Base-by-base conservation (phyloP, 2,797 vertebrate species). In the Ambastaia sidthimunki region DNA sequence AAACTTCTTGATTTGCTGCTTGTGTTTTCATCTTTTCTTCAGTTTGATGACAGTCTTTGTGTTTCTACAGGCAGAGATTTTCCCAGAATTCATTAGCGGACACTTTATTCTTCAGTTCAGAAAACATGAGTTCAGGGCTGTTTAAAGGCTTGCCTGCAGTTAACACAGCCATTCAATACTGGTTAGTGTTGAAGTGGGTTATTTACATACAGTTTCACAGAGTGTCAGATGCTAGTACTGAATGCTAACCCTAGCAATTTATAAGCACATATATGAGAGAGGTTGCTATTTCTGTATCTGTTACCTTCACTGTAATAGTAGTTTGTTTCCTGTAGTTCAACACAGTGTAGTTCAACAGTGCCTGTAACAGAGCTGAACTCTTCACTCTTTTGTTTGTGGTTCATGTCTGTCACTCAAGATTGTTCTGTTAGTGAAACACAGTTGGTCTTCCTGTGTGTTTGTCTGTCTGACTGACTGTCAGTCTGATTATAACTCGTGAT, bases 401-500 rank as follows among this genome's bases (percentile, higher is more conserved):
- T 44, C 0, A 0, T 15, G 23, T 15, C 48, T 59, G 55, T 60
- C 57, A 60, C 21, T 60, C 57, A 60, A 21, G 60, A 71, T 82
- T 65, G 76, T 19, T 7, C 13, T 50, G 16, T 44, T 16, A 52
- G 7, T 50, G 18, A 25, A 63, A 68, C 47, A 54, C 34, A 63
- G 18, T 21, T 18, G 16, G 48, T 31, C 9, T 66, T 66, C 12
- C 28, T n/a, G 69, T 41, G 16, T 34, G 50, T 48, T 19, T 73
- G 31, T 67, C 11, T 3, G 44, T 50, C 48, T 0, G 48, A 68
- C 60, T 60, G 23, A 2, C 62, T 68, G 63, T 63, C 10, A 18
- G 65, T 84, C 70, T 66, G 74, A 60, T 77, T 52, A 10, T 82
- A 72, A 66, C 66, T 69, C 4, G 21, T 55, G 60, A 52, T 66